Evolutionary conservation across 2,888 invertebrate genomes (phyloP).

Genomic region (Lagria hirta): DNA sequence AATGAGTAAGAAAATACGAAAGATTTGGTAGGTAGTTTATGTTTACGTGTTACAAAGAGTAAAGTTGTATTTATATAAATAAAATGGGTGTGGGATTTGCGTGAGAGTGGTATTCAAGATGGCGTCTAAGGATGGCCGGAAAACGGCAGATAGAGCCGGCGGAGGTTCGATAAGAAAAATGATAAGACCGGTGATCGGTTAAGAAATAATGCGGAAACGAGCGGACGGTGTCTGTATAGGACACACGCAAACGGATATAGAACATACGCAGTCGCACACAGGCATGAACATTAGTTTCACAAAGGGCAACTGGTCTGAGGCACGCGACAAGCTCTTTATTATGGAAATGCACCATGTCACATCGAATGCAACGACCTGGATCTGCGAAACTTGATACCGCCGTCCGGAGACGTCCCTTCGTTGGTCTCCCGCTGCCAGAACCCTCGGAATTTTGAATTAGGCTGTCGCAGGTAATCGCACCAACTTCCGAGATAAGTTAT

Average conservation of each 20-base stretch:
- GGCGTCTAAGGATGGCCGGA: slow-evolving; percentile 49
- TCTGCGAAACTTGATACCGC: slow-evolving; percentile 21
- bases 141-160: slow-evolving; percentile 47
- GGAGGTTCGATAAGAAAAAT: slow-evolving; percentile 46
- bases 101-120: slow-evolving; percentile 34
- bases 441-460: slow-evolving; percentile 16
- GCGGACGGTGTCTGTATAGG: slow-evolving; percentile 46
- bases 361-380: slow-evolving; percentile 32
- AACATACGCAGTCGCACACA: slow-evolving; percentile 32
- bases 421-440: too few relatives aligned
- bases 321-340: slow-evolving; percentile 43
- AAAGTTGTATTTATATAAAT: too few relatives aligned
- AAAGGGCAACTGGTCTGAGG: slow-evolving; percentile 36
- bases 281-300: slow-evolving; percentile 25
- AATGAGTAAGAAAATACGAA: too few relatives aligned
- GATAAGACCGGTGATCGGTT: slow-evolving; percentile 46
- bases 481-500: too few relatives aligned
- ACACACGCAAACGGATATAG: slow-evolving; percentile 48
- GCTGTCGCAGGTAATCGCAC: slow-evolving; percentile 17
- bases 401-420: slow-evolving; percentile 7
- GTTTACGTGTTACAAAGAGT: too few relatives aligned
- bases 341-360: slow-evolving; percentile 40
- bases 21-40: too few relatives aligned
- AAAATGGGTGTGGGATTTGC: slow-evolving; percentile 12
- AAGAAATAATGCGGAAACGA: slow-evolving; percentile 52